phyloP scores from a whole-genome alignment of 2,797 vertebrate genomes.

The Gymnothorax reevesii region DNA sequence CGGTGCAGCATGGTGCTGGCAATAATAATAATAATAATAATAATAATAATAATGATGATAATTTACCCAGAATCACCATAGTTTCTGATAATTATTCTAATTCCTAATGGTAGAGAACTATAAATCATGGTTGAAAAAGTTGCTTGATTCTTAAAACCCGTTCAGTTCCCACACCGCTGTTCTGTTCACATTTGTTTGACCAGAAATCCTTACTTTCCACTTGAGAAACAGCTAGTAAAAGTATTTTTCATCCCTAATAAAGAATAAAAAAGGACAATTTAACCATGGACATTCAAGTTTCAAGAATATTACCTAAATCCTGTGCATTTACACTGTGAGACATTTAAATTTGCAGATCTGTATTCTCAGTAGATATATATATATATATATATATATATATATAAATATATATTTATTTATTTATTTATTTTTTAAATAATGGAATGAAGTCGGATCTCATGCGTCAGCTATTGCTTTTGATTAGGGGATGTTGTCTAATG shows the following conservation, averaged over 20 bases:
- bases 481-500: background rate
- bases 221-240: background rate
- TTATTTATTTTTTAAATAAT: too few species aligned
- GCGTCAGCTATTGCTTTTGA: background rate
- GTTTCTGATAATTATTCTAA: background rate
- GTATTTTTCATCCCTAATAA: background rate
- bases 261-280: background rate
- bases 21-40: conserved; percentile 5
- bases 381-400: background rate
- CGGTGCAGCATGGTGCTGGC: background rate
- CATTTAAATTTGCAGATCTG: too few species aligned
- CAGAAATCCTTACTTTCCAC: background rate
- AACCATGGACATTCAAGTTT: background rate
- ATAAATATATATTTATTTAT: too few species aligned
- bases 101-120: background rate
- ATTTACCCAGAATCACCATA: background rate
- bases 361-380: background rate
- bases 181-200: background rate
- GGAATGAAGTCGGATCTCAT: too few species aligned
- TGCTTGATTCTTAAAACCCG: background rate
- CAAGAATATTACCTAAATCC: background rate
- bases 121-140: background rate
- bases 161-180: background rate
- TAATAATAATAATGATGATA: background rate
- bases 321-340: background rate